Evolutionary conservation across 2,888 invertebrate species (phyloP), one percentile per base, ranked within the genome.

Genomic region (Myopa testacea): DNA sequence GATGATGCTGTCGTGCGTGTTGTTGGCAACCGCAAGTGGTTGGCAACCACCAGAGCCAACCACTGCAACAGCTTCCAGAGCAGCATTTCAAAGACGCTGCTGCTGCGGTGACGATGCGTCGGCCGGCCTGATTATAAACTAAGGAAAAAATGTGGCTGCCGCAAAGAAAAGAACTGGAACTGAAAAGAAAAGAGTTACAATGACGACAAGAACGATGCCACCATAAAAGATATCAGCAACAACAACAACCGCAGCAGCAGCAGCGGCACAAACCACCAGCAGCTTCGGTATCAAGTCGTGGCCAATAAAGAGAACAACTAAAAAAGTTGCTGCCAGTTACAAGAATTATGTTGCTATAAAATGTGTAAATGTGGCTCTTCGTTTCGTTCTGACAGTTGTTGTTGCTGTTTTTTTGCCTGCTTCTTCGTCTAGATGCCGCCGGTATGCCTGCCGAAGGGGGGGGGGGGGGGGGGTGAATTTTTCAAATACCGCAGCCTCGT

Each of bases 401-500:
- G 62, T 63, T 19, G 62, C 34, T 34, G 58, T 58, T 14, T 1
- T n/a, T 58, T 58, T 50, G 50, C 45, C 55, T 4, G 55, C 55
- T 3, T 34, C 70, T 26, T 37, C 55, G 34, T 52, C 67, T 38
- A 52, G 69, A 40, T 52, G 26, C 69, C 34, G 69, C 8, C 69
- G 26, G 50, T 45, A 19, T 50, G 52, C 45, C 70, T 26, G 70
- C 52, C 19, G 70, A 50, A 16, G 38, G 45, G 8, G 10, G 16
- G 6, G 12, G 45, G 69, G 50, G 19, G 19, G n/a, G 73, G 37
- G 5, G 67, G 40, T 67, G 75, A 37, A 75, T 75, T 75, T 75
- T 67, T 75, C 75, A 75, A 75, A 75, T 75, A 58, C 58, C 58
- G 60, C 58, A 58, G 55, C 55, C 34, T 19, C 38, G 67, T 58